Conservation (phyloP, 2,113 vertebrate genomes). For the Anguilla japonica region DNA sequence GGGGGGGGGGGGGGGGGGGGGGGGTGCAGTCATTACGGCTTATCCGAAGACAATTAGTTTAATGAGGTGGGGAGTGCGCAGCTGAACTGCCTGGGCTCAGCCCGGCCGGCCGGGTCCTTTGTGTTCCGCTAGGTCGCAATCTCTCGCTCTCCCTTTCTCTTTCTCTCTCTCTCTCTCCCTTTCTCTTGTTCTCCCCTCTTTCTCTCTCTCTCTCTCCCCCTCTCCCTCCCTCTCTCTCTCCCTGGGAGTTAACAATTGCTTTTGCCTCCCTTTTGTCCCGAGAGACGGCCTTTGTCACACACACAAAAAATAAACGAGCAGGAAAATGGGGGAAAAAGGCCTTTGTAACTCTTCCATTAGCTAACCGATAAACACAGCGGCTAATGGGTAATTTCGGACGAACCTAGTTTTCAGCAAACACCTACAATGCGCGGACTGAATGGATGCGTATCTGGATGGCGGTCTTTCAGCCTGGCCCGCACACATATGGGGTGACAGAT, state of each 20-base stretch:
- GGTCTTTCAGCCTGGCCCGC: background rate
- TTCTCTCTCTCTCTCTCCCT: background rate
- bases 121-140: background rate
- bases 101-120: background rate
- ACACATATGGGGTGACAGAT: background rate
- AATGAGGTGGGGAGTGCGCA: background rate
- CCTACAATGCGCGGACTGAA: background rate
- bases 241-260: conserved; percentile 2
- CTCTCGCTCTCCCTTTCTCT: background rate
- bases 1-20: background rate
- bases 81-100: background rate
- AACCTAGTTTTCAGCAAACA: background rate
- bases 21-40: background rate
- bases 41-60: conserved; percentile 10
- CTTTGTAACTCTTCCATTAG: background rate
- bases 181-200: background rate
- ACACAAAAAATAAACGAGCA: background rate
- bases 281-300: background rate
- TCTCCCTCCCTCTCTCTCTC: background rate
- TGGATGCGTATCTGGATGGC: background rate
- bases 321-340: background rate
- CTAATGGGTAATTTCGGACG: background rate
- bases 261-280: background rate
- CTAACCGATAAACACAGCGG: background rate
- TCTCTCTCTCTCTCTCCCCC: background rate